Conservation (phyloP, 2,113 vertebrate genomes). For the Lophotis ruficrista region DNA sequence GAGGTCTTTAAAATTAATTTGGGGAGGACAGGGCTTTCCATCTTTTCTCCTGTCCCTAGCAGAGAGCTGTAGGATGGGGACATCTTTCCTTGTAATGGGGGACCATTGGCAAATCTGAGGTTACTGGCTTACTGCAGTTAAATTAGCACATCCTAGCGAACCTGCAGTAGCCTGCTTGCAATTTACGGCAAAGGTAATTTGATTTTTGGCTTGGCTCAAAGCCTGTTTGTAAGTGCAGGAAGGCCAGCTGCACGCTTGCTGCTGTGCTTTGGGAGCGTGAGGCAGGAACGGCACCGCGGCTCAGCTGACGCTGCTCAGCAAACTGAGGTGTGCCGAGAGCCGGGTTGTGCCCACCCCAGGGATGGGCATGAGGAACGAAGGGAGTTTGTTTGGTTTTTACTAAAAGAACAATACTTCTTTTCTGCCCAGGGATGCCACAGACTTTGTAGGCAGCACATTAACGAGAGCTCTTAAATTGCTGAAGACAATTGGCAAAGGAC, state of each 20-base stretch:
- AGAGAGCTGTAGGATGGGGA: neutral
- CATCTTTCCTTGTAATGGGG: accelerated
- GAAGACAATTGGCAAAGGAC: neutral
- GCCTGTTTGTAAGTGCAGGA: neutral
- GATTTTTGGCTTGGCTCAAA: neutral
- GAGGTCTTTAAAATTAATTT: neutral
- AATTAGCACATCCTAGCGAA: neutral
- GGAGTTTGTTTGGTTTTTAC: neutral
- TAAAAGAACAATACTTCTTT: neutral
- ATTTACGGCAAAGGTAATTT: neutral
- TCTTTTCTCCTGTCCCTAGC: neutral
- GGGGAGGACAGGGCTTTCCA: neutral
- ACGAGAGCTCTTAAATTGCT: neutral
- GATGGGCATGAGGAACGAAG: neutral
- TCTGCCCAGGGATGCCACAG: neutral
- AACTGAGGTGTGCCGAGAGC: neutral
- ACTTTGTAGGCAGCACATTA: neutral
- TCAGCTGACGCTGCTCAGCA: neutral
- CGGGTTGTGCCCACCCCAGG: neutral
- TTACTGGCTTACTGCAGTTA: neutral
- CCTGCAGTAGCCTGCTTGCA: neutral
- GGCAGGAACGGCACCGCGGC: neutral
- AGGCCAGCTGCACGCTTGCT: neutral
- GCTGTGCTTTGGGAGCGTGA: neutral
- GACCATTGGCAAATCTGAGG: neutral